Base-by-base conservation (phyloP, 30 jellyfish, hydroid and myxozoan genomes). In the Pseudorhiza aurosa region DNA sequence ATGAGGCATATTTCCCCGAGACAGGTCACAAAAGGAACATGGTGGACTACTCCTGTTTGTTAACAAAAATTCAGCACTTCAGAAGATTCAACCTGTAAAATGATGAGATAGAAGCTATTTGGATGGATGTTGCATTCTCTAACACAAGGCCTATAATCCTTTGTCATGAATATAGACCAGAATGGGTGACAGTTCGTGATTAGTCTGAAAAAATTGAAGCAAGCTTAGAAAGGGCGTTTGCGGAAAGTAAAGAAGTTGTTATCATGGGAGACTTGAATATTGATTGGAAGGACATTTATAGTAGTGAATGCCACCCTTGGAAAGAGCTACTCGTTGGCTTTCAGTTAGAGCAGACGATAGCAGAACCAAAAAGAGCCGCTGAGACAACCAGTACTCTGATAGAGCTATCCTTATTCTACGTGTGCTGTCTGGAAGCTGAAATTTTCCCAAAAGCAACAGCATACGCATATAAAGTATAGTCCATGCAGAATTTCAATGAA, bases 341-440 rank as follows among this genome's bases (percentile, higher is more conserved):
- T 70, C 55, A 50, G 69, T 46, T 70, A 27, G 57, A 70, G 71
- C 70, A 70, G 84, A 70, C 46, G 70, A 70, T 70, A 12, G 56
- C 84, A 43, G 57, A 70, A 28, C 84, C 51, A 57, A n/a, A n/a
- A 70, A 49, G 84, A 45, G 71, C 46, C 71, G 46, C 84, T 45
- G 84, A 44, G 71, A 70, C 53, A 45, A 46, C 84, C 57, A 32
- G 71, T 45, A 70, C 71, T n/a, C n/a, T n/a, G 32, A 46, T 43
- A 45, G 71, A 74, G 77, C 64, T 62, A 55, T 53, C 87, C 36
- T 74, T 74, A 49, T 36, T 64, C 64, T 37, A 30, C 58, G 42
- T 36, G 65, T 35, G 62, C 75, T 51, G 75, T 74, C 62, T 56
- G 77, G 74, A 47, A 70, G 35, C 51, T 70, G 46, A 50, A 60